Conservation (phyloP, 2,888 invertebrate species). For the Copidosoma aretas region DNA sequence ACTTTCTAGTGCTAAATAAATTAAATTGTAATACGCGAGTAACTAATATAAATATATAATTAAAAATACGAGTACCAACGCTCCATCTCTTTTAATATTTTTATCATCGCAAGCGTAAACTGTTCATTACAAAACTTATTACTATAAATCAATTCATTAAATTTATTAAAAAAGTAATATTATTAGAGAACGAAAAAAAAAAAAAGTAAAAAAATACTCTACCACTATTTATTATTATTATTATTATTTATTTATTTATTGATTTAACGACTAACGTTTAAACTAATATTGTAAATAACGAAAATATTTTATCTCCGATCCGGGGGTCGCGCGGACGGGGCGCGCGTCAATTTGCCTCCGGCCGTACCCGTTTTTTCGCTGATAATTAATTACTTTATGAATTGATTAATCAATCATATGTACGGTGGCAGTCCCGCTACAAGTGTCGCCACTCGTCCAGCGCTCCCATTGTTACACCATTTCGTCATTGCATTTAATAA, state of each 20-base stretch:
- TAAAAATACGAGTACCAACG: constrained; percentile 41
- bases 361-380: constrained; percentile 43
- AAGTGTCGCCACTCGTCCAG: constrained; percentile 42
- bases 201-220: constrained; percentile 37
- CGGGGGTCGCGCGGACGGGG: constrained; percentile 49
- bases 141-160: constrained; percentile 31
- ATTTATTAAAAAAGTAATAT: constrained; percentile 31
- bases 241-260: constrained; percentile 54
- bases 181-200: constrained; percentile 35
- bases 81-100: constrained; percentile 63
- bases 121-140: constrained; percentile 47
- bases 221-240: constrained; percentile 4
- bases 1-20: constrained; percentile 37
- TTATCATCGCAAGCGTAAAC: constrained; percentile 61
- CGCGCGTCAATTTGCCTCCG: constrained; percentile 47
- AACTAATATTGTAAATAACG: constrained; percentile 63
- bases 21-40: too few relatives aligned
- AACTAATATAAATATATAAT: constrained; percentile 36
- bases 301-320: constrained; percentile 63
- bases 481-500: constrained; percentile 64
- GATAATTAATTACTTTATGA: constrained; percentile 33
- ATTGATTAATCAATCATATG: constrained; percentile 23
- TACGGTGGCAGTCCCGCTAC: constrained; percentile 45
- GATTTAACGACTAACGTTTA: constrained; percentile 56
- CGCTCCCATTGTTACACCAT: constrained; percentile 61